phyloP scores from a whole-genome alignment of 1,140 invertebrate genomes.

The Platyscapa corneri region DNA sequence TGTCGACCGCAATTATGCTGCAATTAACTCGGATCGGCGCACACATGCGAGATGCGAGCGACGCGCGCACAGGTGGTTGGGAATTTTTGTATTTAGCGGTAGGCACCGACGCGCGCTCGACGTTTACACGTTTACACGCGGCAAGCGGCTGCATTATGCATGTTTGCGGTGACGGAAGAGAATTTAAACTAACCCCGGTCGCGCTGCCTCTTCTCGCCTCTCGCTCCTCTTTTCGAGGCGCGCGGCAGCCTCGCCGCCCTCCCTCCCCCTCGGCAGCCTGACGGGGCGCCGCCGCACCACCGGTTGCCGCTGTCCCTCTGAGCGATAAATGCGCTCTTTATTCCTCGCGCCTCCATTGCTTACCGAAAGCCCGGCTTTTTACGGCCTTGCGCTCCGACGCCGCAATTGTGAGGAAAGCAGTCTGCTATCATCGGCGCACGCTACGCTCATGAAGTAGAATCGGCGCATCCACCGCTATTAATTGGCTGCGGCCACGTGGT shows the following conservation, averaged over 20 bases:
- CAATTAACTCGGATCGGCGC: slow-evolving; percentile 72
- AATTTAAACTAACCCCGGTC: slow-evolving; percentile 71
- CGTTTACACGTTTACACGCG: slow-evolving; percentile 73
- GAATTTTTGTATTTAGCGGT: slow-evolving; percentile 75
- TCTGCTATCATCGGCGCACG: not conserved
- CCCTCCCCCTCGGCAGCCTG: not conserved
- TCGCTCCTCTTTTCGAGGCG: not conserved
- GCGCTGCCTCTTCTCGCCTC: not conserved
- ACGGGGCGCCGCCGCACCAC: not conserved
- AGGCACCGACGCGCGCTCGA: slow-evolving; percentile 64
- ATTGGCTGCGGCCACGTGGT: not conserved
- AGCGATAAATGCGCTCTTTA: slow-evolving; percentile 46
- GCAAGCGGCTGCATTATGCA: slow-evolving; percentile 72
- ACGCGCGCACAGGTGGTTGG: slow-evolving; percentile 72
- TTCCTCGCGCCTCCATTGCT: slow-evolving; percentile 38
- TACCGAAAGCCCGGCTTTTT: not conserved
- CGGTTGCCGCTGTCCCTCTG: not conserved
- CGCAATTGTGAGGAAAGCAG: not conserved
- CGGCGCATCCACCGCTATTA: not conserved
- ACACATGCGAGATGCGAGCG: not conserved
- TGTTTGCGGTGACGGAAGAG: slow-evolving; percentile 74
- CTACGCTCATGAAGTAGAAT: not conserved
- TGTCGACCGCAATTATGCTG: slow-evolving; percentile 74
- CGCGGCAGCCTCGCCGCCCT: not conserved
- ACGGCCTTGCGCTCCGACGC: not conserved